Base-by-base conservation (phyloP, 2,888 invertebrate species). In the Tachina lurida region DNA sequence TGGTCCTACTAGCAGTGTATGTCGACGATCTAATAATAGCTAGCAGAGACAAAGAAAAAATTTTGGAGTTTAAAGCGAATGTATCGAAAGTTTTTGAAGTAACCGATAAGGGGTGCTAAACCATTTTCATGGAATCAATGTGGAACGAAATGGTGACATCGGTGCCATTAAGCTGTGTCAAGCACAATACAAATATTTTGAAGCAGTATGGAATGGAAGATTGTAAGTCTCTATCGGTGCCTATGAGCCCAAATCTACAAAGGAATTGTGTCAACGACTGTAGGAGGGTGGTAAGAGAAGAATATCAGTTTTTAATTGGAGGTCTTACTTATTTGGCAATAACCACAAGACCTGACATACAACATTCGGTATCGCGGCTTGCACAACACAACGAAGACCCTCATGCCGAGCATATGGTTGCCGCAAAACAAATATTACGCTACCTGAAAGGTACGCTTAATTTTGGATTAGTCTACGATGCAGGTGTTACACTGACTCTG, bases 11-110 rank as follows among this genome's bases (percentile, higher is more conserved):
- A 8, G 84, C 81, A n/a, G 58, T 78, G 47, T 85, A 87, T 19
- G 83, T 87, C 10, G 87, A 84, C 54, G 84, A 86, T 31, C 17
- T 84, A 3, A 83, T 87, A 62, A 86, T 84, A 10, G 82, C 78
- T 22, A 78, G 77, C 39, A 63, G 62, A 52, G 65, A 74, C 58
- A 80, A 84, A 67, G 60, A 67, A 22, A 45, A 74, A 39, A 49
- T 82, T 74, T 17, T 73, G 12, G 54, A 58, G 39, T 56, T 87
- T 39, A 84, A 84, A 39, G 19, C 22, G 1, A 49, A 76, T 10
- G 41, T 84, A 31, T 47, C 75, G n/a, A 39, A 62, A 15, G 17
- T 67, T 39, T 81, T 81, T 56, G 58, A 80, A 45, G 60, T 80
- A 2, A 49, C 74, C 13, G 73, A 80, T 49, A 80, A 73, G 81